Evolutionary conservation across 2,113 vertebrate species (phyloP), one percentile per base, ranked within the genome.

Genomic region (Clarias magur): DNA sequence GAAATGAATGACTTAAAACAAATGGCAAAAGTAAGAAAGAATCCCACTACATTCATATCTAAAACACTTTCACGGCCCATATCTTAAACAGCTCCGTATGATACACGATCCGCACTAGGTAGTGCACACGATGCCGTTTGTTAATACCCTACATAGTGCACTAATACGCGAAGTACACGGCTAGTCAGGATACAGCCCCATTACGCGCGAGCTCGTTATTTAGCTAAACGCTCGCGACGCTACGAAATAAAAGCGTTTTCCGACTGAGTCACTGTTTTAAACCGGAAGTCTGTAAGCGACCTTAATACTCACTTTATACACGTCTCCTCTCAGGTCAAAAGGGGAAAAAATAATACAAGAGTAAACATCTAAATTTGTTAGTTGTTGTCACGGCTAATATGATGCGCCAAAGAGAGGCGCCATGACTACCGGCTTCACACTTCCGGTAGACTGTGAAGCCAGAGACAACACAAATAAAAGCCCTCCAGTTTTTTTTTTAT

Each of bases 361-460:
- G 15, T 9, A 78, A 56, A 21, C 17, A 2, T 16, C 56, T 30
- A 34, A 56, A 16, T 4, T 0, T 25, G 38, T 27, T n/a, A 21
- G 38, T 48, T 83, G 38, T 48, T 83, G 57, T 57, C 59, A 42
- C 80, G 30, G 70, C 48, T 83, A 63, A 76, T 38, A 15, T 21
- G 59, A 42, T 65, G 70, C 70, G 25, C 7, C 11, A 9, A 57
- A 11, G 8, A 57, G 15, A 23, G 21, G 15, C 86, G n/a, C 68
- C 70, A 87, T 87, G 68, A 56, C 53, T 56, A 27, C 53, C 30
- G 16, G 60, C 80, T 87, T 87, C 86, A 76, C 80, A 83, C 72
- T 76, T 82, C 79, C 79, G 85, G 63, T 34, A 10, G 0, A 76
- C 1, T 17, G 65, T 48, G 85, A 81, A 72, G 54, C 85, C 15